Conservation (phyloP, 2,888 invertebrate species). For the Chloroclysta siterata region DNA sequence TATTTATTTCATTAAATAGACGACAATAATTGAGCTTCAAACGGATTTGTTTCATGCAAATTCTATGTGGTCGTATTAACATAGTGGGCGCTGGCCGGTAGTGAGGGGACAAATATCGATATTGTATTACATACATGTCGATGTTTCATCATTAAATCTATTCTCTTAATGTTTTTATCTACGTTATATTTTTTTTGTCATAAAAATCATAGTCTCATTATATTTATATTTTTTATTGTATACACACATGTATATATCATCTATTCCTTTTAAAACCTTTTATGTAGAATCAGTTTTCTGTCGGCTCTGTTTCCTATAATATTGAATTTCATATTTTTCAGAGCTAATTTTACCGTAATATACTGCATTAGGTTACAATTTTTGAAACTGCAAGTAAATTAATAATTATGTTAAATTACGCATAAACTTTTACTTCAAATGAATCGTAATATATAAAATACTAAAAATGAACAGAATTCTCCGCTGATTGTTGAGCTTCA, state of each 20-base stretch:
- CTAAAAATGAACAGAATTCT: constrained; percentile 11
- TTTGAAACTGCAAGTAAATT: no score
- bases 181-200: background rate
- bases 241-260: no score
- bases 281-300: no score
- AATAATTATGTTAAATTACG: no score
- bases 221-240: no score
- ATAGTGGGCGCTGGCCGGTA: constrained; percentile 46
- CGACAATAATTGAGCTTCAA: constrained; percentile 66
- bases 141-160: background rate
- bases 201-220: no score
- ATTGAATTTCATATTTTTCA: no score
- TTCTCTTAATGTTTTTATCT: no score
- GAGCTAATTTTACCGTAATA: background rate
- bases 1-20: constrained; percentile 63
- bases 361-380: no score
- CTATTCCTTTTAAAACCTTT: no score
- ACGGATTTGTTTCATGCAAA: constrained; percentile 75
- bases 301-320: no score
- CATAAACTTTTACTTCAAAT: background rate
- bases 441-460: background rate
- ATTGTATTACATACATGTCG: background rate
- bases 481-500: constrained; percentile 13
- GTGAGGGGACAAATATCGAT: constrained; percentile 35
- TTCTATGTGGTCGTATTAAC: constrained; percentile 58